Evolutionary conservation across 2,113 vertebrate genomes (phyloP).

Genomic region (Apus apus): DNA sequence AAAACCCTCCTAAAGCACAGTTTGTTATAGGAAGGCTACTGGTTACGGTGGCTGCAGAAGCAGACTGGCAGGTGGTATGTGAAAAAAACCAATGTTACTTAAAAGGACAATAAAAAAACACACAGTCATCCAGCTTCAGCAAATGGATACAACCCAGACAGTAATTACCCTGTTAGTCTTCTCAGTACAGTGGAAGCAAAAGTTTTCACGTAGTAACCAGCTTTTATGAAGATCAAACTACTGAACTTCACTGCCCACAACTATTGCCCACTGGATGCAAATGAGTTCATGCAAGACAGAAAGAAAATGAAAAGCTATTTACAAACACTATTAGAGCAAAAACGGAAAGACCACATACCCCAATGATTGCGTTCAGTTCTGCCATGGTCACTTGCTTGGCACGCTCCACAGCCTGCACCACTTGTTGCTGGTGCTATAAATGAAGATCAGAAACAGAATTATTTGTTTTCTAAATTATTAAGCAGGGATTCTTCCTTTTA

Average conservation of each 20-base stretch:
- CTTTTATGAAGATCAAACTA: constrained; percentile 11
- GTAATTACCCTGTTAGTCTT: not conserved
- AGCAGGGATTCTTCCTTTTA: constrained; percentile 51
- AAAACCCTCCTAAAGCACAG: not conserved
- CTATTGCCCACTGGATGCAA: constrained; percentile 16
- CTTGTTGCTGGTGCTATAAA: constrained; percentile 96
- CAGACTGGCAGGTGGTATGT: not conserved
- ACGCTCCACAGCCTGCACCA: constrained; percentile 96
- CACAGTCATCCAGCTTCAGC: not conserved
- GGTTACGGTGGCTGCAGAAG: not conserved
- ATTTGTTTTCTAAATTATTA: constrained; percentile 73
- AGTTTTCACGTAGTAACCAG: constrained; percentile 6
- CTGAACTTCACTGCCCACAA: not conserved
- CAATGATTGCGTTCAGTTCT: constrained; percentile 98
- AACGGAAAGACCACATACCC: constrained; percentile 95
- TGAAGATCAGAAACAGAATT: constrained; percentile 81
- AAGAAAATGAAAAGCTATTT: constrained; percentile 65
- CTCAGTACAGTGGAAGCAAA: not conserved
- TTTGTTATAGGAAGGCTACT: not conserved
- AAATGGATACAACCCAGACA: not conserved
- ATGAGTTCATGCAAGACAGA: not conserved
- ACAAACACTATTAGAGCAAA: constrained; percentile 85
- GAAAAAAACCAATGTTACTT: not conserved
- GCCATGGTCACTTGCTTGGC: constrained; percentile 99
- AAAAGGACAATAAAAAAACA: not conserved